Evolutionary conservation across 2,888 invertebrate genomes (phyloP).

Genomic region (Calephelis perditalis): DNA sequence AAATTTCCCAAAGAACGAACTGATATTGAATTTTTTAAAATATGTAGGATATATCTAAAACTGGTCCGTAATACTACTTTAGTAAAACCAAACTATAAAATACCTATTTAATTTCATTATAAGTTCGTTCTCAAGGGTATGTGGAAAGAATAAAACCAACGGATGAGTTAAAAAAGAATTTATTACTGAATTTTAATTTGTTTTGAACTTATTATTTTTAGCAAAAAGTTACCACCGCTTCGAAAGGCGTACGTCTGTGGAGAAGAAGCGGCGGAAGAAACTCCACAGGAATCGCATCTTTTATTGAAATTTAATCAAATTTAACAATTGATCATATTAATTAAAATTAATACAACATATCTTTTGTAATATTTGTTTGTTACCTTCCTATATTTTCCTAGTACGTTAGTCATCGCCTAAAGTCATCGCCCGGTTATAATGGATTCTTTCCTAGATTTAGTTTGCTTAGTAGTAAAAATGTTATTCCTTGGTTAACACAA

Average conservation of each 20-base stretch:
- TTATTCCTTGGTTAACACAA: neutral
- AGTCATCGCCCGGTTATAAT: constrained; percentile 32
- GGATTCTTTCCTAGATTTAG: constrained; percentile 2
- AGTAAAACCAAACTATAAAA: too few relatives aligned
- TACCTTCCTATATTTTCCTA: constrained; percentile 12
- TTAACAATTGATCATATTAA: neutral
- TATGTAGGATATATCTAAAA: too few relatives aligned
- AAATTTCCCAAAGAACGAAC: too few relatives aligned
- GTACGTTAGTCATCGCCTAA: constrained; percentile 22
- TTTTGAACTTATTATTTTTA: constrained; percentile 20
- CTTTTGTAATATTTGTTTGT: neutral
- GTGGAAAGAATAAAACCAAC: constrained; percentile 42
- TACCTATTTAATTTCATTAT: neutral
- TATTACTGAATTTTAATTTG: constrained; percentile 4
- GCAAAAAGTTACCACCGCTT: constrained; percentile 46
- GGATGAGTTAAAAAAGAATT: constrained; percentile 31
- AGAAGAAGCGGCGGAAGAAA: constrained; percentile 72
- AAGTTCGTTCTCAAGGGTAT: neutral
- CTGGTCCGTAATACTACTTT: too few relatives aligned
- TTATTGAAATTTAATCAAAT: constrained; percentile 19
- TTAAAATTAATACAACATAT: neutral
- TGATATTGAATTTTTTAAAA: too few relatives aligned
- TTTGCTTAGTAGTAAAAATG: constrained; percentile 1
- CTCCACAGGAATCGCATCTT: constrained; percentile 45
- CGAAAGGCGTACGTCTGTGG: constrained; percentile 55